Evolutionary conservation across 1,140 invertebrate genomes (phyloP), one percentile per base, ranked within the genome.

Genomic region (Tetranychus cinnabarinus): DNA sequence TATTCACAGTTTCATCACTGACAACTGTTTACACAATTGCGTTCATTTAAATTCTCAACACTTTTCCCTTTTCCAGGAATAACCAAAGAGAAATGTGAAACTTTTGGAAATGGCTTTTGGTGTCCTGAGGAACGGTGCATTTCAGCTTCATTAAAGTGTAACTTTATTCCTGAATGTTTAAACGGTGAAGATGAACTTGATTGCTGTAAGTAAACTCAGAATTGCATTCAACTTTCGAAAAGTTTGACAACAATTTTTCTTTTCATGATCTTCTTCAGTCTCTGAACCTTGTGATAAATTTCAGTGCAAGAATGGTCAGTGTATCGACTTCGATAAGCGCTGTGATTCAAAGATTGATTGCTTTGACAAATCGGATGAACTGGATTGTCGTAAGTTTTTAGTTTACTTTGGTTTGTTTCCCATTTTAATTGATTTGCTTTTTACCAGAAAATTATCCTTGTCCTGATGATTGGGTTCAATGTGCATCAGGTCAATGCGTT

Each of bases 401-500:
- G 23, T 52, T 23, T 13, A 52, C 23, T 52, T 33, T 8, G 8
- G 2, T 56, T 56, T 56, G 45, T 48, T 60, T 13, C 55, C 62
- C 61, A 56, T 64, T 65, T 61, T 65, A 65, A 23, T 64, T 63
- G 33, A 36, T 67, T 39, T 65, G 65, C 58, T 62, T 68, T 68
- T 60, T 64, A 2, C 45, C 39, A 64, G 56, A 60, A 36, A 59
- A 65, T 57, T 60, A 34, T 31, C 15, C 36, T 63, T 77, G 76
- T 66, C 59, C 61, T 34, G 73, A 72, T 61, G 58, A 64, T 12
- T 63, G 60, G 5, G 66, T 65, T 56, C 64, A 68, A 60, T 69
- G 69, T 62, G 70, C 76, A 68, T n/a, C n/a, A 8, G 50, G 50
- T 23, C 50, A 52, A 54, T 77, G 76, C 61, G 70, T 77, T 45